Evolutionary conservation across 2,113 vertebrate genomes (phyloP), one percentile per base, ranked within the genome.

Genomic region (Callorhinus ursinus): DNA sequence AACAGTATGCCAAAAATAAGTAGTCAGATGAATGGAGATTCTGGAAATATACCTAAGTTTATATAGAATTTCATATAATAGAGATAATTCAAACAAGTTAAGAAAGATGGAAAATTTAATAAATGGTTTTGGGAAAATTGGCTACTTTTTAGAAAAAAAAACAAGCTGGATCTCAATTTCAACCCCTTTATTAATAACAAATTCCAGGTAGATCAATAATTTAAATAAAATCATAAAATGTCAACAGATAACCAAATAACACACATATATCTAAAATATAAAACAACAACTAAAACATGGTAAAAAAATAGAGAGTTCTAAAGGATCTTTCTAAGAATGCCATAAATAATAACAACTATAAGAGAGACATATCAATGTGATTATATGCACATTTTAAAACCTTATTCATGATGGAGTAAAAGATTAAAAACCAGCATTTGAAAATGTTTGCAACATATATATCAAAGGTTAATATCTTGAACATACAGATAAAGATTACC

Each of bases 161-260:
- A 14, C 22, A n/a, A 51, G 18, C 13, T 61, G 8, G 15, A 57
- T 55, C 26, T 82, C 7, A 92, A 59, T 63, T 81, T 80, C 26
- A 90, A 51, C 1, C 9, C 22, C 42, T 90, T 77, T 21, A 65
- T 46, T 18, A 92, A 72, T 7, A 87, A 59, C 4, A 82, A 87
- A 92, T 42, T 95, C 5, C 8, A 67, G 22, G 31, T 36, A 31
- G 21, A 49, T 33, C 46, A 59, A 49, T 16, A 67, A 65, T 51
- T 51, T 77, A 84, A 89, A 96, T 51, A 77, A 84, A 67, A 96
- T 19, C 22, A 18, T 39, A 36, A 93, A 92, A 83, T 88, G 55
- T 7, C 5, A 93, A 59, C 31, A 57, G 87, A 71, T 33, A 72
- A 80, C 8, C 33, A 59, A 84, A 59, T 33, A 57, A 55, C 13